Evolutionary conservation across 2,113 vertebrate species (phyloP).

Genomic region (Ictalurus furcatus): DNA sequence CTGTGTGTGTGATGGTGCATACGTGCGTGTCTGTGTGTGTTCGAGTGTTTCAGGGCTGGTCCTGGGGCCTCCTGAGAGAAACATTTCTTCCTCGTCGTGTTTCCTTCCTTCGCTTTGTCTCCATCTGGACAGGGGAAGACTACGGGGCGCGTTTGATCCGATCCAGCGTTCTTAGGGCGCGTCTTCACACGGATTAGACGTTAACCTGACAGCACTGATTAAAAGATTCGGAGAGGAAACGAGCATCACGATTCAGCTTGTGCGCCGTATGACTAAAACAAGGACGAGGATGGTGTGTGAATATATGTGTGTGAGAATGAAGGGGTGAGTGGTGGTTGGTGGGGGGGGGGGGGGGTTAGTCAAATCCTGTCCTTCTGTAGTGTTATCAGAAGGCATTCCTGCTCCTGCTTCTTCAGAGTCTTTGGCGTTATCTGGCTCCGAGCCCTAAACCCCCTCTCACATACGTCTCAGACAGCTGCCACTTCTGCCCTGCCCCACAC

Average conservation of each 20-base stretch:
- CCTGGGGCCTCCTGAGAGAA: slow-evolving; percentile 32
- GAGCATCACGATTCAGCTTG: not conserved
- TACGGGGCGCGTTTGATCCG: not conserved
- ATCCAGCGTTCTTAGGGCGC: not conserved
- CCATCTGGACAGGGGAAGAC: not conserved
- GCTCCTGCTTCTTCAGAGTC: slow-evolving; percentile 15
- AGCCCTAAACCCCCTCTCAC: not conserved
- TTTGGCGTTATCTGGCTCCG: slow-evolving; percentile 33
- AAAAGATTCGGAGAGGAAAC: not conserved
- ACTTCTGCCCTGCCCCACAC: not conserved
- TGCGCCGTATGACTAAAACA: not conserved
- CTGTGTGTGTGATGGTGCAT: slow-evolving; percentile 33
- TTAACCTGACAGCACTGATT: not conserved
- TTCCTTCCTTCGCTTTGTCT: slow-evolving; percentile 36
- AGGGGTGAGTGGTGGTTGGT: too few relatives aligned
- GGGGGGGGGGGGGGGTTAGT: not conserved
- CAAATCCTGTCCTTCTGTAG: slow-evolving; percentile 10
- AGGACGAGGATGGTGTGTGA: not conserved
- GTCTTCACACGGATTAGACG: not conserved
- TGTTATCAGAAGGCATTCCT: slow-evolving; percentile 41
- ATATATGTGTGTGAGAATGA: not conserved
- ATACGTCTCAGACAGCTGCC: slow-evolving; percentile 32
- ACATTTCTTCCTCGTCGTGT: not conserved
- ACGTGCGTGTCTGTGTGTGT: slow-evolving; percentile 39
- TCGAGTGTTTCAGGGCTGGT: not conserved